phyloP scores from a whole-genome alignment of 2,113 vertebrate genomes.

The Trematocara variabile region DNA sequence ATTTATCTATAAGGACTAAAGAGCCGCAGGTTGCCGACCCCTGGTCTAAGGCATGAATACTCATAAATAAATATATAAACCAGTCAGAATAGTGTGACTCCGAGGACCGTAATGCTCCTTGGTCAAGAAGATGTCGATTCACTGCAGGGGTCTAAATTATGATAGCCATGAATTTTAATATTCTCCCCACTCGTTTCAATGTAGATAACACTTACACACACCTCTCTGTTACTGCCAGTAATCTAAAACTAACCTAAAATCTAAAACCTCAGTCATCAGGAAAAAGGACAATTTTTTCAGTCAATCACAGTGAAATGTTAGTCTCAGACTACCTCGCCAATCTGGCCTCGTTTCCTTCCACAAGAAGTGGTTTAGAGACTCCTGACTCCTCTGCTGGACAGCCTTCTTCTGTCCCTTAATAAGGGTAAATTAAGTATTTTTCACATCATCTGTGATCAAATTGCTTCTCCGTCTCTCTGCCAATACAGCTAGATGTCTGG shows the following conservation, averaged over 20 bases:
- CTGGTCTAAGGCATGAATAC: background rate
- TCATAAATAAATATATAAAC: background rate
- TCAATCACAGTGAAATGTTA: background rate
- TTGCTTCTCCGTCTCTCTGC: background rate
- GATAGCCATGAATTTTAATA: background rate
- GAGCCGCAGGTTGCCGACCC: too few relatives aligned
- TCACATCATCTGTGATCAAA: background rate
- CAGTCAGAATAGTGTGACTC: background rate
- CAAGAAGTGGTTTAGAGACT: background rate
- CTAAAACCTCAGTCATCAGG: background rate
- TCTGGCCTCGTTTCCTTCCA: background rate
- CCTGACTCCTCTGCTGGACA: background rate
- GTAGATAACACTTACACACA: background rate
- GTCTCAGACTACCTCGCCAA: background rate
- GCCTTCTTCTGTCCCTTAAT: background rate
- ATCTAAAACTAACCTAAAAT: background rate
- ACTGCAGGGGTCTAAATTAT: background rate
- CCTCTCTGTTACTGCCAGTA: background rate
- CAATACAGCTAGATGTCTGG: background rate
- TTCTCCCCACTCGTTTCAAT: background rate
- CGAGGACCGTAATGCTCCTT: background rate
- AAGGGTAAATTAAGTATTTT: background rate
- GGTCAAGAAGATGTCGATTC: background rate
- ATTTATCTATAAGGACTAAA: too few relatives aligned
- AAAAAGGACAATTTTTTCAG: background rate